A percentile compares a stretch with the other conserved stretches of the same genome.
phyloP scores from a whole-genome alignment of 2,113 vertebrate species.

The Nettapus auritus region DNA sequence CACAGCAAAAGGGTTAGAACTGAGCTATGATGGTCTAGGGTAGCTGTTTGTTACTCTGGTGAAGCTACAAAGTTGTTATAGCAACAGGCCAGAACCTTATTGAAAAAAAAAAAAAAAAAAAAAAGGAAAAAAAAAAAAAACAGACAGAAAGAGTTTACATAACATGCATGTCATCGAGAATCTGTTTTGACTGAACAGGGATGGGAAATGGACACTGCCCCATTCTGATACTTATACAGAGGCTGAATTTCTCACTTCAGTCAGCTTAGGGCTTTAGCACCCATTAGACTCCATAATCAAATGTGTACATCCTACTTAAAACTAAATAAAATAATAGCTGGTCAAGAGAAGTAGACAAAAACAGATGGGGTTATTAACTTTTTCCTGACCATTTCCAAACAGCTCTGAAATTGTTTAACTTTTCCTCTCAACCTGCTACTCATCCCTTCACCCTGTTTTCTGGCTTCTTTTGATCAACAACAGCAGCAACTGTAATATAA shows the following conservation, averaged over 20 bases:
- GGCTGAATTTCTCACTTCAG: background rate
- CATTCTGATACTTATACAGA: rapidly evolving
- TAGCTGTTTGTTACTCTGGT: background rate
- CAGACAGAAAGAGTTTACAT: background rate
- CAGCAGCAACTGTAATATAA: background rate
- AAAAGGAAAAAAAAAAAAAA: background rate
- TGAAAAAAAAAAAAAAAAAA: rapidly evolving
- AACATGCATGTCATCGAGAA: background rate
- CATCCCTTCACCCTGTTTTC: background rate
- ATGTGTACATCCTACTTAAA: background rate
- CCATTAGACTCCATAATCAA: background rate
- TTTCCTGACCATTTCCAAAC: background rate
- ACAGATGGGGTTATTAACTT: background rate
- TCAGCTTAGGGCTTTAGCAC: background rate
- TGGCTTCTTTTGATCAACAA: background rate
- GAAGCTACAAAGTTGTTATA: background rate
- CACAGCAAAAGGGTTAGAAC: background rate
- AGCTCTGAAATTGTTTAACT: background rate
- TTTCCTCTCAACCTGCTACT: background rate
- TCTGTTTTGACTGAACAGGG: background rate
- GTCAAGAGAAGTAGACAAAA: background rate
- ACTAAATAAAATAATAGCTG: background rate
- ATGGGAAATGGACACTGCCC: background rate
- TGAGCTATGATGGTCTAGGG: background rate
- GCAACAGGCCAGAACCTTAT: background rate